Evolutionary conservation across 2,797 vertebrate species (phyloP), one percentile per base, ranked within the genome.

Genomic region (Buceros bicornis): DNA sequence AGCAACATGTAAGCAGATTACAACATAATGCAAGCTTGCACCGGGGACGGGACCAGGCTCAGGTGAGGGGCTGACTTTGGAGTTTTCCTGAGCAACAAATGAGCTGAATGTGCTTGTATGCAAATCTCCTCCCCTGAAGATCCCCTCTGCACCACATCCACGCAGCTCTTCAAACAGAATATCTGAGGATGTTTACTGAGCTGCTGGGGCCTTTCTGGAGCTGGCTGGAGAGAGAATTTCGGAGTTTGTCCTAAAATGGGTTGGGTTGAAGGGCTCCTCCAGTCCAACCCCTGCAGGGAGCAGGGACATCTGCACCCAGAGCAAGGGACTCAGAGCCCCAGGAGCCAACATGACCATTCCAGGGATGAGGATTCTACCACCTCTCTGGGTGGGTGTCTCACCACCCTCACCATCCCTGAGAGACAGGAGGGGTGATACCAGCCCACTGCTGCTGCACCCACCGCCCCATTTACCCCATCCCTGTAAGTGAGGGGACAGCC

Each of bases 11-110:
- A 47, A 71, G 25, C 14, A 35, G 78, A 35, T 53, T 53, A 17
- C 12, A 26, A 8, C 0, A 0, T 7, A 5, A 18, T 7, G 26
- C 16, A 19, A 14, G 42, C 40, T 66, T 51, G 43, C 15, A 5
- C 24, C 13, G 3, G 14, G 19, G 19, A 45, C 8, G 22, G 35
- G 21, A 8, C 33, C 21, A 2, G 65, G 37, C 21, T 33, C 33
- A 7, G 47, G 21, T 35, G 25, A 13, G 51, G 15, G 71, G 18
- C 31, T 70, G 13, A 2, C 29, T 28, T 31, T 6, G 37, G 48
- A 53, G 35, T 42, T 45, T 28, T 43, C 31, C 45, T 19, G 14
- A 71, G 71, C 37, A 54, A 24, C 16, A 78, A 31, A 21, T 4
- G 74, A 70, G 57, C 35, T 31, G 57, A 42, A 37, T 14, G 48